Conservation (phyloP, 2,888 invertebrate species). For the Chrysodeixis includens region DNA sequence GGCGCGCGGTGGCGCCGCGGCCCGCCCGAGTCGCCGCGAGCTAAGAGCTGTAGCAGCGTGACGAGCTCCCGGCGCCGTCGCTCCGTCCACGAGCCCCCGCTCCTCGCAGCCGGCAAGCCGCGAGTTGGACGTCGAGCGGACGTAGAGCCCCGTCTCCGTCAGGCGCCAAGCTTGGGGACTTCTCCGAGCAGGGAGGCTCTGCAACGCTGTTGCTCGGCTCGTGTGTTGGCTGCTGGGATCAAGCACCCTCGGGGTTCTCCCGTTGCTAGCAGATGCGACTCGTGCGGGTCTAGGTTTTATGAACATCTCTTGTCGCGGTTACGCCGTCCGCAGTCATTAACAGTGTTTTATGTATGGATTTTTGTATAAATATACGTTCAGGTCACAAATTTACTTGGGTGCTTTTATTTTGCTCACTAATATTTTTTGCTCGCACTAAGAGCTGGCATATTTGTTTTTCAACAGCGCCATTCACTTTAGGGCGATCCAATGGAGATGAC, state of each 20-base stretch:
- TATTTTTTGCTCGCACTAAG: too few species aligned
- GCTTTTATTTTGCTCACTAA: neutral
- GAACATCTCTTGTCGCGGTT: constrained; percentile 34
- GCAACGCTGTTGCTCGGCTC: constrained; percentile 27
- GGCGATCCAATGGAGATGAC: too few species aligned
- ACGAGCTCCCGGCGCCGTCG: constrained; percentile 27
- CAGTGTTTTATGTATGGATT: constrained; percentile 60
- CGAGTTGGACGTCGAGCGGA: constrained; percentile 44
- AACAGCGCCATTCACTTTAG: too few species aligned
- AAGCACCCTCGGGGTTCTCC: constrained; percentile 23
- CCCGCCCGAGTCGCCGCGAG: constrained; percentile 15
- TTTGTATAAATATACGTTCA: constrained; percentile 67
- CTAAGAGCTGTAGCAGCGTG: constrained; percentile 24
- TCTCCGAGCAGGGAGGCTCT: constrained; percentile 48
- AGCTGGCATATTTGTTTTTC: too few species aligned
- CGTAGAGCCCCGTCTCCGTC: constrained; percentile 41
- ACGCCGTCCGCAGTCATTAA: constrained; percentile 46
- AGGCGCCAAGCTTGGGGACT: constrained; percentile 33
- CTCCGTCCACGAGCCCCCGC: constrained; percentile 51
- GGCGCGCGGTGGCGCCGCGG: constrained; percentile 2
- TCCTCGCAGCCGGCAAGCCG: constrained; percentile 42
- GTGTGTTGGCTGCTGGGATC: constrained; percentile 30
- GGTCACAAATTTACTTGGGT: constrained; percentile 51
- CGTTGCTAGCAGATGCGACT: constrained; percentile 18
- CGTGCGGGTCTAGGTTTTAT: constrained; percentile 29